Conservation (phyloP, 2,888 invertebrate genomes). For the Gibbula magus region DNA sequence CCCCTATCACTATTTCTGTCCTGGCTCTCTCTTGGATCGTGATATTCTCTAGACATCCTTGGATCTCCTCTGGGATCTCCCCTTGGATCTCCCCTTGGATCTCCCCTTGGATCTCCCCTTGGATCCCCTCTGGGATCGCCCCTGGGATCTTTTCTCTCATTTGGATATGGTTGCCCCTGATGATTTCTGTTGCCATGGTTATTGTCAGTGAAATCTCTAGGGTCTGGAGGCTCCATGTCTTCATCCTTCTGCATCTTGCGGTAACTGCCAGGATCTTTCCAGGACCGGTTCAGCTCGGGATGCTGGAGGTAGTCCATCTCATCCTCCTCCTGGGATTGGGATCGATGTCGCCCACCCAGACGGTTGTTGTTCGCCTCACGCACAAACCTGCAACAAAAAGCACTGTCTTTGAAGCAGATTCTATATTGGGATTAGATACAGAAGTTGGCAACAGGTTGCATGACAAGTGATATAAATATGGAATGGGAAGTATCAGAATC, state of each 20-base stretch:
- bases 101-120: background rate
- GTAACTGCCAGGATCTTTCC: constrained; percentile 26
- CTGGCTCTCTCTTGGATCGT: background rate
- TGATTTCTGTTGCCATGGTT: background rate
- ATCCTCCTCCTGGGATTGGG: constrained; percentile 51
- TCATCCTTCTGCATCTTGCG: constrained; percentile 16
- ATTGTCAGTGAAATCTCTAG: background rate
- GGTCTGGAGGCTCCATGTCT: constrained; percentile 23
- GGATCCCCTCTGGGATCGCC: background rate
- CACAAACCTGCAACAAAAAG: constrained; percentile 37
- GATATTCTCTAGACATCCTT: constrained; percentile 4
- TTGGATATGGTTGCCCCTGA: background rate
- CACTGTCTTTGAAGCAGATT: background rate
- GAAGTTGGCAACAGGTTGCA: too few relatives aligned
- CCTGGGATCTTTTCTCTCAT: background rate
- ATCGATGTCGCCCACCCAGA: constrained; percentile 11
- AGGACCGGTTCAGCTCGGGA: constrained; percentile 35
- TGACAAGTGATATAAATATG: background rate
- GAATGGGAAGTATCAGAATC: background rate
- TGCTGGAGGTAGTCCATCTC: constrained; percentile 39
- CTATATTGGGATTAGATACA: background rate
- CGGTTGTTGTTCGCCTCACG: constrained; percentile 44
- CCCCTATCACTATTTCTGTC: constrained; percentile 11
- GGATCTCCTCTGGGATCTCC: background rate
- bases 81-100: background rate